Base-by-base conservation (phyloP, 2,888 invertebrate species). In the Melinaea marsaeus region DNA sequence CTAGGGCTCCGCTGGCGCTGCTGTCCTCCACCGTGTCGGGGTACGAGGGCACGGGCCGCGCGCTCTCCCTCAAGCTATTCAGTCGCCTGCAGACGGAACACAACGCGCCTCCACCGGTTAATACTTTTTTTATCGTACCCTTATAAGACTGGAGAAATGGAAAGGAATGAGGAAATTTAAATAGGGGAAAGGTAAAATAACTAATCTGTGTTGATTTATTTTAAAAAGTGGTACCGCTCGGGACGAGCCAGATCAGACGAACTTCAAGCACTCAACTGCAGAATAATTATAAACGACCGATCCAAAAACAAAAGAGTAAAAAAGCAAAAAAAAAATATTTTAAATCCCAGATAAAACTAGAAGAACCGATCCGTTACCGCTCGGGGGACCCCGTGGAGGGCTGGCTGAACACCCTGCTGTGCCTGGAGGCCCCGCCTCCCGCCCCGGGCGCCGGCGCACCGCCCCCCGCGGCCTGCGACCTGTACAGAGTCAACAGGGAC, bases 11-110 rank as follows among this genome's bases (percentile, higher is more conserved):
- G 76, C 92, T 99, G 46, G 96, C 98, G 11, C 97, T 99, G 79
- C 93, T 99, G 79, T 95, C 99, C 0, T 99, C 99, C 0, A 99
- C 99, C 0, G 96, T 99, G 54, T 97, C 98, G 76, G 99, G 99
- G 0, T 99, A 99, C 81, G 99, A 99, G 89, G 99, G 99, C 61
- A 99, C 99, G 0, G 99, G 99, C 0, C 92, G 99, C 9, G 98
- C 99, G 0, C 90, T 99, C 33, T 98, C 98, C 0, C 88, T 99
- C 61, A 99, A 99, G 85, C 91, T 99, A 32, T 93, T 99, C 61
- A 95, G 98, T 59, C 97, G 99, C 79, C 90, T 99, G 61, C 93
- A 93, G 74, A 92, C 90, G 7, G 90, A 92, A 51, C 92, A 92
- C 63, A 92, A 92, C 67, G 93, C 93, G 0, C 91, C 93, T 0